A percentile compares a stretch with the other conserved stretches of the same genome.
Evolutionary conservation across 2,888 invertebrate species (phyloP).

Genomic region (Oxytorus armatus): DNA sequence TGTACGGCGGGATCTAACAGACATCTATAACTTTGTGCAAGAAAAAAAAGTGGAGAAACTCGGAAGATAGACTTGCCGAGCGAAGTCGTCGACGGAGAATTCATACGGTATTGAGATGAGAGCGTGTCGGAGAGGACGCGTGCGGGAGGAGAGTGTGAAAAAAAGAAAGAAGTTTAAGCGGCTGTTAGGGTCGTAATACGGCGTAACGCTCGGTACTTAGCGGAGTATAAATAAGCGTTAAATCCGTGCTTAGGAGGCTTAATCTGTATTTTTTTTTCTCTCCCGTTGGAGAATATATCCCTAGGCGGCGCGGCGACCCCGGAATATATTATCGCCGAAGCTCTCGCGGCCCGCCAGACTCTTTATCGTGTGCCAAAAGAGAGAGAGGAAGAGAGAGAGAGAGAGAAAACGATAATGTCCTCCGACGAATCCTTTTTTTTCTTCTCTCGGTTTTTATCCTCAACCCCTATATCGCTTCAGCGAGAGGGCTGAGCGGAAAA

Average conservation of each 20-base stretch:
- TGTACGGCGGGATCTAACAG: too few species aligned
- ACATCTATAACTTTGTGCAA: too few species aligned
- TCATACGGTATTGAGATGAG: conserved; percentile 5
- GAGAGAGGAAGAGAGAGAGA: conserved; percentile 55
- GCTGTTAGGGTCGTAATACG: conserved; percentile 81
- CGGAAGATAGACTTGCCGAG: not conserved
- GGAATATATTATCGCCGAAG: conserved; percentile 82
- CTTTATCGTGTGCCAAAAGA: conserved; percentile 79
- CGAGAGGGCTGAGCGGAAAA: not conserved
- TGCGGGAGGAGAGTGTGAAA: conserved; percentile 13
- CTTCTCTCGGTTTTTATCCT: conserved; percentile 6
- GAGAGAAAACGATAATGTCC: conserved; percentile 57
- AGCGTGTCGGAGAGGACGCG: conserved; percentile 26
- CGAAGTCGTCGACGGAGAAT: not conserved
- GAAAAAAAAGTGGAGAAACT: not conserved
- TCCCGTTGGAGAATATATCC: conserved; percentile 57
- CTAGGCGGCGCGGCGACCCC: conserved; percentile 45
- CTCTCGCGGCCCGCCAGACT: conserved; percentile 68
- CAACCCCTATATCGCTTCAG: not conserved
- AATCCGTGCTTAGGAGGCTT: conserved; percentile 84
- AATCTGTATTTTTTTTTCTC: conserved; percentile 81
- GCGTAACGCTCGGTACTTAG: conserved; percentile 83
- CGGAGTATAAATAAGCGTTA: conserved; percentile 84
- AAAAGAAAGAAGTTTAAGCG: conserved; percentile 72
- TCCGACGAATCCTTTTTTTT: conserved; percentile 56